Percentiles rank a stretch among this genome's conserved stretches.
Evolutionary conservation across 1,140 invertebrate genomes (phyloP).

Genomic region (Vanessa tameamea): DNA sequence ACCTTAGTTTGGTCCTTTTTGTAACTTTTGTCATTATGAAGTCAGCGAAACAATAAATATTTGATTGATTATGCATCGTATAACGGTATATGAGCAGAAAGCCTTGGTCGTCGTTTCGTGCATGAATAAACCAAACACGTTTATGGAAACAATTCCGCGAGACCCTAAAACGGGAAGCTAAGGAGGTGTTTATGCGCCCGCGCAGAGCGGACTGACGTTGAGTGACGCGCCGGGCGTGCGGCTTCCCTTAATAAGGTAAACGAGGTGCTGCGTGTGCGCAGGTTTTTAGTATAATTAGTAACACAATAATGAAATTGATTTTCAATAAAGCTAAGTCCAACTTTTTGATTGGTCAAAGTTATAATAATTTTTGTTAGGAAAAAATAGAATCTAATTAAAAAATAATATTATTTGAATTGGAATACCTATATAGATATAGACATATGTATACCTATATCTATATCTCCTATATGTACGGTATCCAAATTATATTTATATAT

Average conservation of each 20-base stretch:
- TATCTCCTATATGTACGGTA: no score
- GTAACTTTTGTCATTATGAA: slow-evolving; percentile 5
- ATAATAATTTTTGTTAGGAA: no score
- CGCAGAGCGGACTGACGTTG: slow-evolving; percentile 58
- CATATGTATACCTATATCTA: no score
- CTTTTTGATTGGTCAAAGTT: no score
- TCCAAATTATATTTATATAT: no score
- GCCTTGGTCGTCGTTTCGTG: slow-evolving; percentile 18
- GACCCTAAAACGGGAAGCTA: slow-evolving; percentile 53
- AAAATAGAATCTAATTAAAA: no score
- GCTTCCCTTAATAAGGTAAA: slow-evolving; percentile 67
- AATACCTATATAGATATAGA: no score
- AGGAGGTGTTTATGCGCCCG: slow-evolving; percentile 43
- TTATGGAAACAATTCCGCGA: slow-evolving; percentile 30
- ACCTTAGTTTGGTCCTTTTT: neutral
- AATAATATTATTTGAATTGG: no score
- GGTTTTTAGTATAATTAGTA: slow-evolving; percentile 54
- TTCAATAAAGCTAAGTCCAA: neutral
- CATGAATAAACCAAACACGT: slow-evolving; percentile 36
- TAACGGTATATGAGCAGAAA: slow-evolving; percentile 30
- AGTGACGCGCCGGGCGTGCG: slow-evolving; percentile 61
- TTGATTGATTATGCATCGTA: slow-evolving; percentile 24
- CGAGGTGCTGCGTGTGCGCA: slow-evolving; percentile 57
- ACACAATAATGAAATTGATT: neutral
- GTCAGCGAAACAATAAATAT: neutral